Evolutionary conservation across 2,888 invertebrate species (phyloP).

Genomic region (Galerucella calmariensis): DNA sequence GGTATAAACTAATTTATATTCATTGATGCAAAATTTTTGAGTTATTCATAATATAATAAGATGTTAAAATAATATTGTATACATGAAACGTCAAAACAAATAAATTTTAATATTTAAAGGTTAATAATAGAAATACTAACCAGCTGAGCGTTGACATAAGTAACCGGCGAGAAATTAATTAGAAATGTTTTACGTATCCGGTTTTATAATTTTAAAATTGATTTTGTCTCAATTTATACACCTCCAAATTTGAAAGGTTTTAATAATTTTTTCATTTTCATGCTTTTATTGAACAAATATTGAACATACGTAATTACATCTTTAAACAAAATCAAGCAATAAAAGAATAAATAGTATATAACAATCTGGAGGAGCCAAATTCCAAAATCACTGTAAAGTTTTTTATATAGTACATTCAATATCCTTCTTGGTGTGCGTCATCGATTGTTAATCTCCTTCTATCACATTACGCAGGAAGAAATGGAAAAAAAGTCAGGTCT

Average conservation of each 20-base stretch:
- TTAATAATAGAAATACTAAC: constrained; percentile 10
- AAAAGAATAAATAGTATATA: too few relatives aligned
- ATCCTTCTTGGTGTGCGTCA: too few relatives aligned
- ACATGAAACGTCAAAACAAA: constrained; percentile 22
- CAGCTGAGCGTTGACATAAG: constrained; percentile 10
- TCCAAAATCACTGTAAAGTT: too few relatives aligned
- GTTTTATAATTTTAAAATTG: not conserved
- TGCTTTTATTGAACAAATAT: not conserved
- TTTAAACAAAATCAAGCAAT: too few relatives aligned
- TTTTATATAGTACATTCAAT: too few relatives aligned
- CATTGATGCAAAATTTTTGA: too few relatives aligned
- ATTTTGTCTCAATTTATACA: not conserved
- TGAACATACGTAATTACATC: too few relatives aligned
- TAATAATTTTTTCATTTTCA: not conserved
- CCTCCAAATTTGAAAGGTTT: not conserved
- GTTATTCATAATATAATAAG: constrained; percentile 9
- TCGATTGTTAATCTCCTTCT: too few relatives aligned
- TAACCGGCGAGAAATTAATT: constrained; percentile 5
- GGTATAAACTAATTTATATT: too few relatives aligned
- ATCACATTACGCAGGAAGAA: too few relatives aligned
- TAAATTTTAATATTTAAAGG: constrained; percentile 5
- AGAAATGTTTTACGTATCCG: not conserved
- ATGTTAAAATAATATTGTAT: constrained; percentile 18
- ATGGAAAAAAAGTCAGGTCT: too few relatives aligned
- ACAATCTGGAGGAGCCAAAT: too few relatives aligned